Conservation (phyloP, 2,113 vertebrate genomes). For the Riparia riparia region DNA sequence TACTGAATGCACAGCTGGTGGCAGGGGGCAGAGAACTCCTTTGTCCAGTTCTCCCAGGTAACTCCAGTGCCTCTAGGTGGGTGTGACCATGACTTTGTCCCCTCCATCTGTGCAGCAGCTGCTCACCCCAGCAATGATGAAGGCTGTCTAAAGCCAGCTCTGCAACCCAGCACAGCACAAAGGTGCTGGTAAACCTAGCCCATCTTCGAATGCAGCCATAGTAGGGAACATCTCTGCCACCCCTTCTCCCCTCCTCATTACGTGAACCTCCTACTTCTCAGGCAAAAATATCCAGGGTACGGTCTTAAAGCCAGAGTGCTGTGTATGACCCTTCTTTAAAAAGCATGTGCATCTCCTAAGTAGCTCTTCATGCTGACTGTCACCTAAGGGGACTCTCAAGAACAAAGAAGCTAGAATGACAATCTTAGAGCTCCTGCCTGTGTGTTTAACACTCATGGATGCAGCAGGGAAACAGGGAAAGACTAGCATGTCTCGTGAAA, state of each 20-base stretch:
- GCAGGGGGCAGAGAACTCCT: background rate
- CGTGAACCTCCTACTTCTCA: fast-evolving
- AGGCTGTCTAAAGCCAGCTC: background rate
- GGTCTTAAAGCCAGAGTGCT: background rate
- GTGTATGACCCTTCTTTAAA: background rate
- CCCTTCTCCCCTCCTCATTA: background rate
- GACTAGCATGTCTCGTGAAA: fast-evolving
- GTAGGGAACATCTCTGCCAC: background rate
- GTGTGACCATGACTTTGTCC: background rate
- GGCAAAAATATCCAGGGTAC: background rate
- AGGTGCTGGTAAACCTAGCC: background rate
- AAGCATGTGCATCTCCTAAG: background rate
- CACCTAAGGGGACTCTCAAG: background rate
- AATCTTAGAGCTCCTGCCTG: background rate
- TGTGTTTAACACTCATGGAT: background rate
- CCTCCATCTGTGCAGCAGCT: background rate
- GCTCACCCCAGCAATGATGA: background rate
- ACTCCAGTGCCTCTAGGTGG: background rate
- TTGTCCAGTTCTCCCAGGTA: background rate
- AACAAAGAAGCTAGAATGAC: background rate
- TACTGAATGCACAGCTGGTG: background rate
- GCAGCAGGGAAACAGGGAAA: background rate
- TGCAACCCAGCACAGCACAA: background rate
- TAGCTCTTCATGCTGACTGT: background rate
- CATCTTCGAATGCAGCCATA: background rate